A percentile compares a stretch with the other conserved stretches of the same genome.
Evolutionary conservation across 2,888 invertebrate species (phyloP).

Genomic region (Cerastis rubricosa): DNA sequence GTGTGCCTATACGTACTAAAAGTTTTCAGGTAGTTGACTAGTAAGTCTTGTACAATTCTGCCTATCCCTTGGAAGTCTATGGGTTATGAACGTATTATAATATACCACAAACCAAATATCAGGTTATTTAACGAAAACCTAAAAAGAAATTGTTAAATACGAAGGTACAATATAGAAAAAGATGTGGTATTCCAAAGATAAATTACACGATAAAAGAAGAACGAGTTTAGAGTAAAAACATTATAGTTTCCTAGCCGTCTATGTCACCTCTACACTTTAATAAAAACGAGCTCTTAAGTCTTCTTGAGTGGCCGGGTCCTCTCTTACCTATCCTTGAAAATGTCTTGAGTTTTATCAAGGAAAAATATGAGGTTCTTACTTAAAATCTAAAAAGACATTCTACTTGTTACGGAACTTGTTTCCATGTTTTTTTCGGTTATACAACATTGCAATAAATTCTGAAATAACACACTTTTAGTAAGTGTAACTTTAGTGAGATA

Average conservation of each 20-base stretch:
- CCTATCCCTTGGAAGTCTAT: background rate
- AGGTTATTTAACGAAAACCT: background rate
- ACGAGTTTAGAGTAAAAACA: background rate
- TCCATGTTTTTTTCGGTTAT: background rate
- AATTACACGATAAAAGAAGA: background rate
- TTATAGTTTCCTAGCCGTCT: background rate
- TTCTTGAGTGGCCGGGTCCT: background rate
- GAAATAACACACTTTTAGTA: background rate
- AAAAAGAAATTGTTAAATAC: background rate
- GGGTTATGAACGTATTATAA: background rate
- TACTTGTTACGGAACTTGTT: constrained; percentile 3
- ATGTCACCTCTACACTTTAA: background rate
- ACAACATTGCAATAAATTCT: background rate
- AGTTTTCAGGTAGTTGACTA: background rate
- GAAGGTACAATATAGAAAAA: background rate
- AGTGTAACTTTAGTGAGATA: background rate
- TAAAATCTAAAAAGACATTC: background rate
- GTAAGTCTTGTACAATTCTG: background rate
- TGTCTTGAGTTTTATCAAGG: background rate
- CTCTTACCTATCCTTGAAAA: background rate
- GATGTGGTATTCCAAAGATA: background rate
- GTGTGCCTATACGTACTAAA: background rate
- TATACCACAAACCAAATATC: background rate
- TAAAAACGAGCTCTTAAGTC: background rate
- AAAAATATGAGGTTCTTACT: background rate